Evolutionary conservation across 2,113 vertebrate species (phyloP), one percentile per base, ranked within the genome.

Genomic region (Phyllopteryx taeniolatus): DNA sequence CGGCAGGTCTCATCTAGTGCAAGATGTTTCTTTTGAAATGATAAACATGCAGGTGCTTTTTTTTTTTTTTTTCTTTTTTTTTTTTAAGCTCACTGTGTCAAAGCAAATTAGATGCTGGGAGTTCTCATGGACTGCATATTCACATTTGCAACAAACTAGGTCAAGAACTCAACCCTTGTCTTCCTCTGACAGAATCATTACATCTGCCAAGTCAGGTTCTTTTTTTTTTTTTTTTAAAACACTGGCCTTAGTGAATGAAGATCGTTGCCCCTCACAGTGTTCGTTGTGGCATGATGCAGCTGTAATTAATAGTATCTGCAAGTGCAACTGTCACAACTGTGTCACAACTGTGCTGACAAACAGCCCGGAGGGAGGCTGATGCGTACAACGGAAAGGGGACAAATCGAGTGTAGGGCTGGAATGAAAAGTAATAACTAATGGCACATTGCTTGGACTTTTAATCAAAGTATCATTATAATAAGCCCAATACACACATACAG

Each of bases 261-360:
- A 43, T 64, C 17, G 17, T 6, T 19, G 17, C 35, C 61, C 61
- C 27, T 19, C 46, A 2, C 7, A 20, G 43, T 73, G 27, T 70
- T 67, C 54, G 54, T 56, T 69, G 33, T 2, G 1, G 53, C 60
- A 20, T 51, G 43, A 44, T 49, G 49, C 8, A 56, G 64, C 74
- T 69, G 51, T 43, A 51, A 57, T 69, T 60, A 39, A 39, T 27
- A 27, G 4, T 39, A 64, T 70, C 39, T 7, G 22, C 54, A 53
- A 22, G 35, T 39, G 3, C 54, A 53, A 22, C 27, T 27, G 80
- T 79, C 75, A 77, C 69, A 57, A 43, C 64, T 80, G 71, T 86
- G 80, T 79, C 75, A 77, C 69, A 57, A 43, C 64, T 80, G 71
- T 86, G 81, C 77, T 85, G 86, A 88, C 78, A 68, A 81, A 74